Percentiles rank a stretch among this genome's conserved stretches.
phyloP scores from a whole-genome alignment of 1,140 invertebrate species.

The Neodiprion pinetum region DNA sequence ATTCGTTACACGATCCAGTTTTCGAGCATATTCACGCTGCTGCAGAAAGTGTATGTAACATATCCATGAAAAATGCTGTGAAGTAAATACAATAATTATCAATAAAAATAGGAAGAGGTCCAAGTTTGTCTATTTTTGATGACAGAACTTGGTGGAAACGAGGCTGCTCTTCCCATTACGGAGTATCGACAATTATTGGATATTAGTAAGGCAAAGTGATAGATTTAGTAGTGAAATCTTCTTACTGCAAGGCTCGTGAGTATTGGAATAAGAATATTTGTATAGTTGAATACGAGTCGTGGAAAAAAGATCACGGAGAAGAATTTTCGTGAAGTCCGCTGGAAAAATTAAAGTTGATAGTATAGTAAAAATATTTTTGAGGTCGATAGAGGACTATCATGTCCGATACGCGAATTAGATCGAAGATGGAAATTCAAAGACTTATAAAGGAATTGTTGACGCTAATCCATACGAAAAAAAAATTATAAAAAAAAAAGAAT shows the following conservation, averaged over 20 bases:
- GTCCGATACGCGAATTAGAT: too few relatives aligned
- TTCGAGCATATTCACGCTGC: background rate
- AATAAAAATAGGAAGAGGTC: background rate
- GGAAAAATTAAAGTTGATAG: conserved; percentile 26
- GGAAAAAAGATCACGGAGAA: conserved; percentile 22
- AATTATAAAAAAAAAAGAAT: conserved; percentile 25
- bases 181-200: conserved; percentile 26
- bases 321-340: conserved; percentile 13
- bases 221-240: conserved; percentile 27
- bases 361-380: conserved; percentile 26
- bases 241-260: conserved; percentile 8
- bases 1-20: background rate
- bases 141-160: conserved; percentile 33
- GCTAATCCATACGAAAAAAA: conserved; percentile 6
- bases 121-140: conserved; percentile 28
- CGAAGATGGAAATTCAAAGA: conserved; percentile 23
- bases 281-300: conserved; percentile 6
- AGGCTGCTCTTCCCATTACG: conserved; percentile 26
- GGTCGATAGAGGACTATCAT: conserved; percentile 16
- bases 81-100: too few relatives aligned
- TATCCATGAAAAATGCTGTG: background rate
- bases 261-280: conserved; percentile 16
- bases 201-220: conserved; percentile 27
- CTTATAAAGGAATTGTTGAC: background rate
- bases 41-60: background rate